phyloP scores from a whole-genome alignment of 1,140 invertebrate genomes.

The Melipona quadrifasciata region DNA sequence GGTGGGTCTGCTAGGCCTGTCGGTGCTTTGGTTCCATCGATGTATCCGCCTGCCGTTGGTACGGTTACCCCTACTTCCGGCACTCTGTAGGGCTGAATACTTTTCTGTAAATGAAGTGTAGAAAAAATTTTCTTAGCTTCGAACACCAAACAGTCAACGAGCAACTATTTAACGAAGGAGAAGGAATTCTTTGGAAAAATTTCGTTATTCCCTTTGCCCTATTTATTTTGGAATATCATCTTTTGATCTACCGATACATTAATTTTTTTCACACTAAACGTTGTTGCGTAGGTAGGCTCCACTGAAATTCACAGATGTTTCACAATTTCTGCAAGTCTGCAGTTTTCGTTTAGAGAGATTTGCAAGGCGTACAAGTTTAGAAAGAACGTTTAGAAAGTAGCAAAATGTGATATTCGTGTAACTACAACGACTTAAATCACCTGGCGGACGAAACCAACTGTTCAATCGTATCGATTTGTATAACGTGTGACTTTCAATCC shows the following conservation, averaged over 20 bases:
- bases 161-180: constrained; percentile 18
- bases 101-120: constrained; percentile 69
- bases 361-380: no score
- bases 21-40: constrained; percentile 71
- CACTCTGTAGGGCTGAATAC: constrained; percentile 74
- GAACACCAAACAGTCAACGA: neutral
- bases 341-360: neutral
- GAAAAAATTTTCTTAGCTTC: neutral
- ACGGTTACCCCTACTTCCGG: constrained; percentile 68
- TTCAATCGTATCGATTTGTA: neutral
- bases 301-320: neutral
- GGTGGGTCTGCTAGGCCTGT: constrained; percentile 58
- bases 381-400: no score
- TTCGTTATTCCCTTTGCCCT: neutral
- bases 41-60: constrained; percentile 74
- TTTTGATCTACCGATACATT: neutral
- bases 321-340: neutral
- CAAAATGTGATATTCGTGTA: no score
- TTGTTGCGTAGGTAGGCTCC: neutral
- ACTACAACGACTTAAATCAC: neutral
- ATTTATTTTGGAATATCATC: neutral
- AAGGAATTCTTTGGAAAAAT: neutral
- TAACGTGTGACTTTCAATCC: neutral
- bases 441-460: neutral
- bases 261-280: neutral